Evolutionary conservation across 1,140 invertebrate genomes (phyloP), one percentile per base, ranked within the genome.

Genomic region (Episyrphus balteatus): DNA sequence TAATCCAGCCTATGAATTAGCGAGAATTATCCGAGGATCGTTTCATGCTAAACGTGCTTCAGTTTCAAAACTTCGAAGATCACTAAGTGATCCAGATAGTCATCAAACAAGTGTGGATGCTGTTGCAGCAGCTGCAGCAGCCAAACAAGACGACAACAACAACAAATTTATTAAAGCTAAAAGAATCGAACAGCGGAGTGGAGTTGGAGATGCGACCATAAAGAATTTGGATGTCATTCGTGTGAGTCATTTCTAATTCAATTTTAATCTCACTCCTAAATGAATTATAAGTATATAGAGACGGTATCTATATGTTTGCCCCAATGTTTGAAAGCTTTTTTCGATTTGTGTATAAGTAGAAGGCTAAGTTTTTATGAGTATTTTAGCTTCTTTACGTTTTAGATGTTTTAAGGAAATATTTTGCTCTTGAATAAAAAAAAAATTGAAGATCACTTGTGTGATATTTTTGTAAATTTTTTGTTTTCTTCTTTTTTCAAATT

Each of bases 41-140:
- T 66, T 64, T n/a, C 54, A 61, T 43, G 58, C 60, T 33, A 66
- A 64, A 36, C 52, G 61, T 5, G 63, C 63, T 17, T 61, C 59
- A 18, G 53, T 67, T 13, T 58, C 58, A 9, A 54, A 54, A 1
- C 37, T 67, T 39, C 55, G 64, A 2, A 52, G 64, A 11, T 67
- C 64, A 2, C 37, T 67, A 33, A 67, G 64, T 52, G 60, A 66
- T 59, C 61, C 61, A 17, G 59, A 66, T 47, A 54, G 51, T 39
- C 42, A 64, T 52, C 56, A 66, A 21, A 15, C 39, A 41, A 41
- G 17, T 41, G 39, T 21, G 26, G 17, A 41, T 18, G 17, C 5
- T 41, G 26, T 41, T 18, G 39, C 17, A 15, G 39, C 14, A 18
- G 17, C 26, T 11, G 37, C 17, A 15, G 37, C 19, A 18, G 8